A percentile compares a stretch with the other conserved stretches of the same genome.
Conservation (phyloP, 2,888 invertebrate genomes). For the Cheilosia vulpina region DNA sequence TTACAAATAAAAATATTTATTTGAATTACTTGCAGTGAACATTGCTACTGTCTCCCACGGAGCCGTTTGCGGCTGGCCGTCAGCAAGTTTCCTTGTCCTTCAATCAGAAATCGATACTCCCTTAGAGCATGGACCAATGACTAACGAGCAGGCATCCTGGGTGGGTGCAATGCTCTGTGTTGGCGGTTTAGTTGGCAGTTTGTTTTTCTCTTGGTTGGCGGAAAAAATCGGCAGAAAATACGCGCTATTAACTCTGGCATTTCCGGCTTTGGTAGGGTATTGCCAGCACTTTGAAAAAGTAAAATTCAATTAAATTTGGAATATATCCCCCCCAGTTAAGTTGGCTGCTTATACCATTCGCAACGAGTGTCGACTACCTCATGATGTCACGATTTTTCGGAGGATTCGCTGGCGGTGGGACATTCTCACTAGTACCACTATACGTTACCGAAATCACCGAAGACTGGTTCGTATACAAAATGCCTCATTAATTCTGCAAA, state of each 20-base stretch:
- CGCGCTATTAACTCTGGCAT: slow-evolving; percentile 77
- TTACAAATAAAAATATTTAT: not conserved
- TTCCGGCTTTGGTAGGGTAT: slow-evolving; percentile 80
- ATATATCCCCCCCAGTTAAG: slow-evolving; percentile 76
- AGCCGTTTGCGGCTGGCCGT: slow-evolving; percentile 81
- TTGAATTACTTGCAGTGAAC: slow-evolving; percentile 77
- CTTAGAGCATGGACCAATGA: slow-evolving; percentile 79
- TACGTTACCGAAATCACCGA: slow-evolving; percentile 81
- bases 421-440: slow-evolving; percentile 80
- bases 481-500: not conserved
- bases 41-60: slow-evolving; percentile 81
- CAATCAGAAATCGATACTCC: slow-evolving; percentile 78
- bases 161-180: slow-evolving; percentile 81
- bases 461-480: slow-evolving; percentile 77
- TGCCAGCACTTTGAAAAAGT: not conserved
- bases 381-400: slow-evolving; percentile 78
- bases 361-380: slow-evolving; percentile 78
- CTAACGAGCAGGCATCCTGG: slow-evolving; percentile 80
- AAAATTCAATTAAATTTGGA: not conserved
- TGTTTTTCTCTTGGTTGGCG: slow-evolving; percentile 81
- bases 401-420: slow-evolving; percentile 80
- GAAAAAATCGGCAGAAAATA: slow-evolving; percentile 80
- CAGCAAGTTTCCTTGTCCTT: slow-evolving; percentile 80
- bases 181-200: slow-evolving; percentile 80
- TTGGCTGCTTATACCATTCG: slow-evolving; percentile 80